phyloP scores from a whole-genome alignment of 2,888 invertebrate species.

The Amphimallon solstitiale region DNA sequence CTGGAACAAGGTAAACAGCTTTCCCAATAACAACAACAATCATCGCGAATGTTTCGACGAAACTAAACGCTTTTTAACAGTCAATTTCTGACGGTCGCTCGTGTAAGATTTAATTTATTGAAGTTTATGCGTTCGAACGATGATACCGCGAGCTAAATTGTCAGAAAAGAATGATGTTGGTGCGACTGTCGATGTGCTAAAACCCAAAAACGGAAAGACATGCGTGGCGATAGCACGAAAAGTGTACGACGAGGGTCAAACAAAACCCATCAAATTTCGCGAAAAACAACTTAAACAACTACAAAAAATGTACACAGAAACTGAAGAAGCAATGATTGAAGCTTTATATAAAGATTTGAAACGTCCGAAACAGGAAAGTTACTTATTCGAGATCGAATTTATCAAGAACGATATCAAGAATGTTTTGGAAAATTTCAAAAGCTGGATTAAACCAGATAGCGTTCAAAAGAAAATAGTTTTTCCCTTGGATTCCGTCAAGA shows the following conservation, averaged over 20 bases:
- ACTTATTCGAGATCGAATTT: constrained; percentile 78
- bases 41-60: not conserved
- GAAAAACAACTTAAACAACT: constrained; percentile 81
- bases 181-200: constrained; percentile 20
- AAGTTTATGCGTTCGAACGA: not conserved
- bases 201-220: constrained; percentile 6
- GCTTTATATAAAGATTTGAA: constrained; percentile 83
- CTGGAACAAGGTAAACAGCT: constrained; percentile 26
- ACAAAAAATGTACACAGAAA: constrained; percentile 81
- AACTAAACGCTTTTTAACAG: constrained; percentile 24
- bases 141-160: constrained; percentile 21
- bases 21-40: not conserved
- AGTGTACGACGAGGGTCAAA: constrained; percentile 83
- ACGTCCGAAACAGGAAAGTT: constrained; percentile 81
- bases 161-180: constrained; percentile 3
- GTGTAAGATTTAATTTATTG: too few species aligned
- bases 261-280: constrained; percentile 81
- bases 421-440: constrained; percentile 41
- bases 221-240: constrained; percentile 68
- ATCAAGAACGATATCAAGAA: constrained; percentile 42
- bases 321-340: constrained; percentile 74
- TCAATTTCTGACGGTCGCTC: not conserved
- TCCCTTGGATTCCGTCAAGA: constrained; percentile 39
- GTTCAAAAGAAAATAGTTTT: constrained; percentile 39
- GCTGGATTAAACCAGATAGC: constrained; percentile 42